phyloP scores from a whole-genome alignment of 1,140 invertebrate species.

The Heliconius congener region DNA sequence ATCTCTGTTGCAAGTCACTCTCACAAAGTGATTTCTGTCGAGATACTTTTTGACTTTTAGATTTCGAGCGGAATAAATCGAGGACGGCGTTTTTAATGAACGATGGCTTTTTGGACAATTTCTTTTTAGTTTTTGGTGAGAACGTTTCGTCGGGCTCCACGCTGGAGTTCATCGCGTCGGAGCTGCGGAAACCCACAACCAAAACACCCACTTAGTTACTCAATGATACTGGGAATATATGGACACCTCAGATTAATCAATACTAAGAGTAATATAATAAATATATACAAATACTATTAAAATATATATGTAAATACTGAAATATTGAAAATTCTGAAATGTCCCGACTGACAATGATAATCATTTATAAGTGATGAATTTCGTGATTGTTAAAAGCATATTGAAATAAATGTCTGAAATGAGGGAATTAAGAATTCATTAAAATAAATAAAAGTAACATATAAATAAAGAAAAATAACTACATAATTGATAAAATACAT shows the following conservation, averaged over 20 bases:
- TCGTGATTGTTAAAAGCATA: slow-evolving; percentile 71
- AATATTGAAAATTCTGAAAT: slow-evolving; percentile 65
- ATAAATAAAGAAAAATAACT: neutral
- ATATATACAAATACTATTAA: slow-evolving; percentile 36
- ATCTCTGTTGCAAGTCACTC: slow-evolving; percentile 74
- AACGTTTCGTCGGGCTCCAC: slow-evolving; percentile 76
- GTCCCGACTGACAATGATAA: slow-evolving; percentile 55
- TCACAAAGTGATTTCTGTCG: slow-evolving; percentile 79
- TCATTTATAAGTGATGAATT: slow-evolving; percentile 65
- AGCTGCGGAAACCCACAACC: slow-evolving; percentile 81
- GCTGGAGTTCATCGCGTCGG: slow-evolving; percentile 77
- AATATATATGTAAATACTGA: slow-evolving; percentile 20
- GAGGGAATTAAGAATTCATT: slow-evolving; percentile 24
- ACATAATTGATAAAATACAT: slow-evolving; percentile 21
- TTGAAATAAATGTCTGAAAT: slow-evolving; percentile 69
- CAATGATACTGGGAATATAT: slow-evolving; percentile 56
- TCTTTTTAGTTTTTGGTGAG: slow-evolving; percentile 81
- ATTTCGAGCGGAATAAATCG: slow-evolving; percentile 80
- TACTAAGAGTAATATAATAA: slow-evolving; percentile 36
- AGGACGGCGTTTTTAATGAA: slow-evolving; percentile 81
- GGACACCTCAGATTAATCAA: slow-evolving; percentile 66
- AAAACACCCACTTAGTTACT: slow-evolving; percentile 78
- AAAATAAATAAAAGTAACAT: slow-evolving; percentile 32
- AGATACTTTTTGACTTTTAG: slow-evolving; percentile 77
- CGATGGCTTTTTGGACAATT: slow-evolving; percentile 81